Conservation (phyloP, 2,113 vertebrate genomes). For the Daubentonia madagascariensis region DNA sequence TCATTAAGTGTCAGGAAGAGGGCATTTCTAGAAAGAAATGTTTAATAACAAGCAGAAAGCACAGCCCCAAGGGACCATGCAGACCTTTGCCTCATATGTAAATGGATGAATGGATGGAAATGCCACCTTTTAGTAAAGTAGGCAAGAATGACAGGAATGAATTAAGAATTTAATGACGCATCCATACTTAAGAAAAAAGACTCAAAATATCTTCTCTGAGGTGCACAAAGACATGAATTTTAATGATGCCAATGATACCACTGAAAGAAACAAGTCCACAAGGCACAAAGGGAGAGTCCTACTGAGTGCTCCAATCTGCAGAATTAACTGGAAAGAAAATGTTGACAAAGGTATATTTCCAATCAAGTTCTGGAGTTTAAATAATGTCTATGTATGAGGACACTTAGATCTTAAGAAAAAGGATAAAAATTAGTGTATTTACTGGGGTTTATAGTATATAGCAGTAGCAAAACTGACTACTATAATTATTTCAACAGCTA, state of each 20-base stretch:
- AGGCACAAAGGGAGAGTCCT: neutral
- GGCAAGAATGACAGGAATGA: neutral
- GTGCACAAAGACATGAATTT: neutral
- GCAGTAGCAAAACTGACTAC: neutral
- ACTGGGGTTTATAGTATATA: neutral
- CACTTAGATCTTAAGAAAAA: slow-evolving; percentile 5
- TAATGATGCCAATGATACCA: neutral
- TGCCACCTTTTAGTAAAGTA: neutral
- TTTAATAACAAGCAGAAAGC: slow-evolving; percentile 27
- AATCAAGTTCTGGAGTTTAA: slow-evolving; percentile 4
- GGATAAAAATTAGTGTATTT: neutral
- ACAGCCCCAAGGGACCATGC: neutral
- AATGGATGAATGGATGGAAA: neutral
- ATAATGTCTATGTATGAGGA: neutral
- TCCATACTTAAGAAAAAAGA: neutral
- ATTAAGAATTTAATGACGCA: slow-evolving; percentile 25
- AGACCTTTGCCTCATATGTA: neutral
- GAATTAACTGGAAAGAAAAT: slow-evolving; percentile 30
- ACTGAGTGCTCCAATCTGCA: neutral
- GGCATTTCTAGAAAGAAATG: neutral
- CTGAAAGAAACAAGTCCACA: neutral
- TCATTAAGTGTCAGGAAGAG: slow-evolving; percentile 19
- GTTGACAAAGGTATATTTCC: slow-evolving; percentile 27
- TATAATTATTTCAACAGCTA: neutral
- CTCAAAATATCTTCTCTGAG: neutral